phyloP scores from a whole-genome alignment of 1,140 invertebrate species.

The Drosophila sturtevanti region DNA sequence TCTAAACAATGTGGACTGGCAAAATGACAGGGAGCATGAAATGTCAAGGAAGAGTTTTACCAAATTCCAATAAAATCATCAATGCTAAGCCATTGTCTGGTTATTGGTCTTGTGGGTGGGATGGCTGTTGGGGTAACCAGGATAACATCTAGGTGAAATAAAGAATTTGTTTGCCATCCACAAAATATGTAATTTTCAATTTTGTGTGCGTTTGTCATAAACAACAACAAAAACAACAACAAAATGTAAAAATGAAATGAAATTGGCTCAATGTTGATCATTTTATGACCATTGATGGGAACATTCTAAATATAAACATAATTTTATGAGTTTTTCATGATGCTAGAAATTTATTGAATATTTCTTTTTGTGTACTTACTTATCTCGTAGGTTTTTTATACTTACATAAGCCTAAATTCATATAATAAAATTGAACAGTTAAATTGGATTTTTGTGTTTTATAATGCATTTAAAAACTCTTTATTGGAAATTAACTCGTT shows the following conservation, averaged over 20 bases:
- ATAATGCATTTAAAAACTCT: constrained; percentile 71
- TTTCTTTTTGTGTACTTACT: constrained; percentile 2
- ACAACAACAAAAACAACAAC: not conserved
- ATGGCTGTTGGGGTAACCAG: constrained; percentile 4
- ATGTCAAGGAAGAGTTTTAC: constrained; percentile 68
- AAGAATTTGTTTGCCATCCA: constrained; percentile 5
- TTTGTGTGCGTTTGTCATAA: constrained; percentile 3
- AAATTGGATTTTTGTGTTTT: constrained; percentile 17
- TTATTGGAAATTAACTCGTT: constrained; percentile 72
- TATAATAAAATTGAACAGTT: too few species aligned
- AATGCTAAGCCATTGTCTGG: constrained; percentile 17
- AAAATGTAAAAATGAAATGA: not conserved
- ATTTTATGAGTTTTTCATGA: not conserved
- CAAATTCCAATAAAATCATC: constrained; percentile 60
- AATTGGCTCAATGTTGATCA: not conserved
- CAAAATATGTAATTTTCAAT: constrained; percentile 7
- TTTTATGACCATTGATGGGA: not conserved
- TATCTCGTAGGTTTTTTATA: too few species aligned
- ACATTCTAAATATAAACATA: not conserved
- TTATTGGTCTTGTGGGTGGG: not conserved
- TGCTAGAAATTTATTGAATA: not conserved
- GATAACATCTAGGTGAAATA: constrained; percentile 6
- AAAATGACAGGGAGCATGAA: constrained; percentile 66
- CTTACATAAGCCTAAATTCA: too few species aligned
- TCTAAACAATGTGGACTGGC: constrained; percentile 68